Percentiles rank a stretch among this genome's conserved stretches.
Conservation (phyloP, 1,140 invertebrate species). For the Ptiloglossa arizonensis region DNA sequence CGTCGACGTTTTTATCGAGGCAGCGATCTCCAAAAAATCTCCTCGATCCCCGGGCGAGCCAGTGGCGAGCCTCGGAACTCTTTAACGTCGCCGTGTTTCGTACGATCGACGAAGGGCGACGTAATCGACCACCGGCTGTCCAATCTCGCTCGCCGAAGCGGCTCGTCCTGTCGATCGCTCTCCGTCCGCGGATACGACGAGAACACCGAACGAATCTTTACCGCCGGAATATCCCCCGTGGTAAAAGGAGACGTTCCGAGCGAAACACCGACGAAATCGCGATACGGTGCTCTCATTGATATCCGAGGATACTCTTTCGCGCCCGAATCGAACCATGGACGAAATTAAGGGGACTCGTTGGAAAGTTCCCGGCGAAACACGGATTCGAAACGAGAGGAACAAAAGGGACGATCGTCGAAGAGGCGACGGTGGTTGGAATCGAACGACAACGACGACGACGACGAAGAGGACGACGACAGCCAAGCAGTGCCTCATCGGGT, state of each 20-base stretch:
- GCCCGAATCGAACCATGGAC: not conserved
- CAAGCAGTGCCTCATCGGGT: constrained; percentile 50
- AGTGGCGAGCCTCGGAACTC: constrained; percentile 8
- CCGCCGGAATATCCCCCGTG: not conserved
- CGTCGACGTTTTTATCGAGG: constrained; percentile 63
- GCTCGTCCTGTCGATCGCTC: constrained; percentile 42
- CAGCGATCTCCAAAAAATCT: constrained; percentile 46
- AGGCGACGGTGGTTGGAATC: not conserved
- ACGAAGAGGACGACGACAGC: constrained; percentile 40
- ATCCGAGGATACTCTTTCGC: not conserved
- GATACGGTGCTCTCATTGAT: not conserved
- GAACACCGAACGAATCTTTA: constrained; percentile 15
- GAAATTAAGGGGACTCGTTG: constrained; percentile 23
- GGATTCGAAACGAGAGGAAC: constrained; percentile 32
- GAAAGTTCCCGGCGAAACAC: constrained; percentile 28
- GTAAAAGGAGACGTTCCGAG: constrained; percentile 27
- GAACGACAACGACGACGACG: not conserved
- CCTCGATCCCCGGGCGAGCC: not conserved
- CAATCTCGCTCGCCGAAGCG: constrained; percentile 45
- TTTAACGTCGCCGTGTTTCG: constrained; percentile 53
- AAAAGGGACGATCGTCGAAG: constrained; percentile 38
- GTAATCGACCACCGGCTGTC: constrained; percentile 62
- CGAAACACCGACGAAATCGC: constrained; percentile 1
- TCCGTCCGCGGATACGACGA: constrained; percentile 15
- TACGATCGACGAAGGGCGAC: constrained; percentile 51